These are phyloP conservation scores for Cygnus olor DNA, from an alignment of 2,797 vertebrate species.

Conservation along the genomic window DNA sequence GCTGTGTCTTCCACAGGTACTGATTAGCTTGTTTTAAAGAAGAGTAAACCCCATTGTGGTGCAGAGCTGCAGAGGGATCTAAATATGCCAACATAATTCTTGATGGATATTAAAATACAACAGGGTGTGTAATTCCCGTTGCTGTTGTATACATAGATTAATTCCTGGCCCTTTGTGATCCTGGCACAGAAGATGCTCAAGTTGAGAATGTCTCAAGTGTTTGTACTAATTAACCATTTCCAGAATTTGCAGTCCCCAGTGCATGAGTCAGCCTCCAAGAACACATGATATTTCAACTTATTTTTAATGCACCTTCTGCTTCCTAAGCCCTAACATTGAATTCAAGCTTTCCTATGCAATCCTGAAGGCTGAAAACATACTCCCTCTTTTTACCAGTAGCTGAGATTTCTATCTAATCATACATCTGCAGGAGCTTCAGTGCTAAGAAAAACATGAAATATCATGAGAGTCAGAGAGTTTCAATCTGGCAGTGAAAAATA, in stretches of 20 bases:
- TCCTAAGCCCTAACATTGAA: background rate
- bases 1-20: background rate
- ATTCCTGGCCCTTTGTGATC: background rate
- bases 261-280: background rate
- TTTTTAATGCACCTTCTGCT: conserved; percentile 36
- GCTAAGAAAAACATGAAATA: conserved; percentile 4
- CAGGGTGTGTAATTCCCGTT: background rate
- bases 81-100: background rate
- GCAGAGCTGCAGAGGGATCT: background rate
- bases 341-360: background rate
- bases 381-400: background rate
- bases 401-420: background rate
- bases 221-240: conserved; percentile 48
- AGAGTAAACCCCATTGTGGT: background rate
- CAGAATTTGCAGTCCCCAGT: background rate
- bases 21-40: background rate
- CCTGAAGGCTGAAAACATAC: background rate
- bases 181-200: background rate
- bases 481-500: background rate
- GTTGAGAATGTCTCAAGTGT: background rate
- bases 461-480: background rate
- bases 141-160: background rate
- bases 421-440: background rate
- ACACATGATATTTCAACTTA: background rate
- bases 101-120: conserved; percentile 9